These are phyloP conservation scores for Xenopus laevis DNA, from an alignment of 2,113 vertebrate genomes.

Conservation along the genomic window DNA sequence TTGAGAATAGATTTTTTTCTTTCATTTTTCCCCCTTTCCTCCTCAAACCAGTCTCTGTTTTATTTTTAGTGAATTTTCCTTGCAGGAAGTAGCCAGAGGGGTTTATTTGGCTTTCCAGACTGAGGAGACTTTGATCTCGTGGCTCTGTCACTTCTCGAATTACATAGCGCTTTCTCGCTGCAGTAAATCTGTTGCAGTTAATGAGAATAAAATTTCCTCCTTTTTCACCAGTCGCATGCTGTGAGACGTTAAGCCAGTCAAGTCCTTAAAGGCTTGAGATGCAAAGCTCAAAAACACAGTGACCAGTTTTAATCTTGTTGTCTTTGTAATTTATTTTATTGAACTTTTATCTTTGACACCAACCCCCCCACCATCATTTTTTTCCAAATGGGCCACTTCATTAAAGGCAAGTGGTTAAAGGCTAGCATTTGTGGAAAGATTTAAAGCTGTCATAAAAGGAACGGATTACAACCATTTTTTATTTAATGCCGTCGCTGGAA, in stretches of 20 bases:
- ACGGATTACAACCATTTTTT: constrained; percentile 27
- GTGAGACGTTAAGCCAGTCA: constrained; percentile 75
- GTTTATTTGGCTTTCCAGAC: constrained; percentile 77
- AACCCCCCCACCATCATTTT: not conserved
- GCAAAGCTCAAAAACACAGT: constrained; percentile 62
- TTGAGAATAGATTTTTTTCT: constrained; percentile 64
- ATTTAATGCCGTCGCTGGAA: constrained; percentile 17
- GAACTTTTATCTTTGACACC: constrained; percentile 53
- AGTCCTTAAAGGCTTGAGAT: constrained; percentile 63
- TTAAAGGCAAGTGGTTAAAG: constrained; percentile 60
- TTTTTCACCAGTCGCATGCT: constrained; percentile 67
- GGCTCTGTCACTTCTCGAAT: constrained; percentile 80
- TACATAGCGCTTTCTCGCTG: constrained; percentile 77
- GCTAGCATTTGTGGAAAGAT: constrained; percentile 59
- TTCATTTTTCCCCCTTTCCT: not conserved
- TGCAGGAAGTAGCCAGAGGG: constrained; percentile 81
- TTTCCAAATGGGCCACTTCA: constrained; percentile 65
- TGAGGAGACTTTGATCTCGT: constrained; percentile 76
- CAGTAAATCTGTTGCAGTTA: constrained; percentile 81
- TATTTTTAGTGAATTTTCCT: constrained; percentile 76
- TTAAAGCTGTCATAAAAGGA: constrained; percentile 58
- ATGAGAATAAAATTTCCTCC: constrained; percentile 81
- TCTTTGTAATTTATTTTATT: constrained; percentile 72
- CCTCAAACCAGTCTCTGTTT: constrained; percentile 72
- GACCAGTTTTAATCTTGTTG: constrained; percentile 72